These are phyloP conservation scores for Micrasema longulum DNA, from an alignment of 1,140 invertebrate species.

Conservation along the genomic window DNA sequence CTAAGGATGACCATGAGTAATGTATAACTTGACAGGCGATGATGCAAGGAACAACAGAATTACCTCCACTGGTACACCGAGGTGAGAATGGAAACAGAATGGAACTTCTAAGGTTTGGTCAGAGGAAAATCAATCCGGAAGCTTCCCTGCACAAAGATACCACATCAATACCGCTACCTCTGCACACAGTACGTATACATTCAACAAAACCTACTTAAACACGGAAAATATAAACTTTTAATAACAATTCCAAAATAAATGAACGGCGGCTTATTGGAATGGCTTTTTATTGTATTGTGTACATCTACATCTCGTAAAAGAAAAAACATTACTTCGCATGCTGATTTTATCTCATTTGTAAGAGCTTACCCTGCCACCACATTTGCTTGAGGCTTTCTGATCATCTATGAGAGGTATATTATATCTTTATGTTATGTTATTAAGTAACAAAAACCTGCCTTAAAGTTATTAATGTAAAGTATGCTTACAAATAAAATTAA, in stretches of 20 bases:
- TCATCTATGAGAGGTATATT: not conserved
- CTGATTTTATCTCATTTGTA: too few relatives aligned
- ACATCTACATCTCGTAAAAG: too few relatives aligned
- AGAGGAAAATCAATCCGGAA: slow-evolving; percentile 52
- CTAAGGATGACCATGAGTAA: slow-evolving; percentile 31
- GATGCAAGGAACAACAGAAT: slow-evolving; percentile 49
- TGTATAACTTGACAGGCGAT: slow-evolving; percentile 51
- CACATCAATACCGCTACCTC: slow-evolving; percentile 40
- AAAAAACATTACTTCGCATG: too few relatives aligned
- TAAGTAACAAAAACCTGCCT: too few relatives aligned
- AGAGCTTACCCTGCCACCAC: too few relatives aligned
- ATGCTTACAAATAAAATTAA: too few relatives aligned
- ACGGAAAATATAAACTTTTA: not conserved
- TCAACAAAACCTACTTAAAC: slow-evolving; percentile 3
- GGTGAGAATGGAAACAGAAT: slow-evolving; percentile 51
- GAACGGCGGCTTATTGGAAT: too few relatives aligned
- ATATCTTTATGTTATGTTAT: too few relatives aligned
- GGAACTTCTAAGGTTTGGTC: slow-evolving; percentile 51
- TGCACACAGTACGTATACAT: slow-evolving; percentile 52
- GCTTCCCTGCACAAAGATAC: slow-evolving; percentile 50
- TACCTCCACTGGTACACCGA: slow-evolving; percentile 43
- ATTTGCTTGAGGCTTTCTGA: not conserved
- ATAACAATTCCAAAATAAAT: too few relatives aligned
- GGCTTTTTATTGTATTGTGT: too few relatives aligned
- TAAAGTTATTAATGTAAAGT: too few relatives aligned